These are phyloP conservation scores for Orchesella cincta DNA, from an alignment of 1,140 invertebrate genomes.

Conservation along the genomic window DNA sequence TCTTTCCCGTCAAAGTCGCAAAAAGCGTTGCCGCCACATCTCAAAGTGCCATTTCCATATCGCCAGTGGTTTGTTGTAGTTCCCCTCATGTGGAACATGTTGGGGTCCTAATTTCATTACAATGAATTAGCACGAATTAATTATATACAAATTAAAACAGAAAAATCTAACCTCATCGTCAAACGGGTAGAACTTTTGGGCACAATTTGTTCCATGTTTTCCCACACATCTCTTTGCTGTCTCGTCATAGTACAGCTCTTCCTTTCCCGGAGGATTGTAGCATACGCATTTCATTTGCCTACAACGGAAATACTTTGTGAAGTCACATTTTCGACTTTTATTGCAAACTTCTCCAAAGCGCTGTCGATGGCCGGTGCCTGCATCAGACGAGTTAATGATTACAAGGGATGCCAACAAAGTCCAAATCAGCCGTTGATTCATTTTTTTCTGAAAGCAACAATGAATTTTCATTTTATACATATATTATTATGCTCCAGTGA, in stretches of 20 bases:
- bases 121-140: conserved; percentile 26
- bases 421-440: neutral
- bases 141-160: too few relatives aligned
- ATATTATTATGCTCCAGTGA: neutral
- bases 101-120: too few relatives aligned
- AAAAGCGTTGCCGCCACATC: conserved; percentile 39
- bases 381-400: neutral
- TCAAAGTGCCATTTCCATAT: conserved; percentile 37
- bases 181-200: conserved; percentile 37
- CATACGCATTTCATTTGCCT: conserved; percentile 34
- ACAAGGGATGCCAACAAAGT: neutral
- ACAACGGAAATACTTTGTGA: conserved; percentile 35
- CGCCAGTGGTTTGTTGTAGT: conserved; percentile 40
- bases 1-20: conserved; percentile 34
- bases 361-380: conserved; percentile 30
- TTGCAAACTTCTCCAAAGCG: conserved; percentile 35
- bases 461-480: neutral
- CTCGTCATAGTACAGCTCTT: conserved; percentile 25
- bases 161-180: too few relatives aligned
- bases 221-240: conserved; percentile 30
- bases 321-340: conserved; percentile 36
- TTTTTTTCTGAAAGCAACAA: neutral
- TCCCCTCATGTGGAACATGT: conserved; percentile 36
- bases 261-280: conserved; percentile 15
- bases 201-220: conserved; percentile 32